These are phyloP conservation scores for Rhipidura dahli DNA, from an alignment of 2,113 vertebrate genomes.

Conservation along the genomic window DNA sequence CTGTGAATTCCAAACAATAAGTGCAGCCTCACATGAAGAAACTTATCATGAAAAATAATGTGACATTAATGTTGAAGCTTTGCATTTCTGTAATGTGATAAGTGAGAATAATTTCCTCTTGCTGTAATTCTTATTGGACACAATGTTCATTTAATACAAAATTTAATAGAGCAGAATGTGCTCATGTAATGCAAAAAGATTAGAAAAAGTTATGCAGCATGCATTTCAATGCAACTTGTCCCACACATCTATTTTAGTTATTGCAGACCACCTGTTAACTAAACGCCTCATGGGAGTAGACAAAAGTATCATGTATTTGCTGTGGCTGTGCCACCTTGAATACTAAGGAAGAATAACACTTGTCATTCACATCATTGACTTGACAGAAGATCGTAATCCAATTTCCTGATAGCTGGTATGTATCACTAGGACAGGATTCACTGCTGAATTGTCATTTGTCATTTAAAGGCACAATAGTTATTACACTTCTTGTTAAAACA, in stretches of 20 bases:
- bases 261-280: neutral
- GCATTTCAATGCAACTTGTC: conserved; percentile 1
- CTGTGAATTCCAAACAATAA: conserved; percentile 12
- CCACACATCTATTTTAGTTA: neutral
- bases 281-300: neutral
- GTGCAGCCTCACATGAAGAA: neutral
- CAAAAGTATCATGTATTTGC: neutral
- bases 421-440: neutral
- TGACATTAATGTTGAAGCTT: conserved; percentile 16
- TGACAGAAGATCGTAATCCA: neutral
- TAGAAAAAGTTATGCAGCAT: neutral
- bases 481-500: neutral
- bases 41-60: conserved; percentile 16
- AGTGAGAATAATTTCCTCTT: conserved; percentile 35
- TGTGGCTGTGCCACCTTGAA: neutral
- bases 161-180: conserved; percentile 19
- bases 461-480: neutral
- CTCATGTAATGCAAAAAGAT: neutral
- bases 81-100: conserved; percentile 32
- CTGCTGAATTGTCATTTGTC: neutral
- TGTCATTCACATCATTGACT: neutral
- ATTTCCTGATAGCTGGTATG: neutral
- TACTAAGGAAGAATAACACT: neutral
- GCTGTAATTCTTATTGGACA: conserved; percentile 6
- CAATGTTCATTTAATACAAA: conserved; percentile 14